Conservation (phyloP, 2,888 invertebrate species). For the Eurytoma californica region DNA sequence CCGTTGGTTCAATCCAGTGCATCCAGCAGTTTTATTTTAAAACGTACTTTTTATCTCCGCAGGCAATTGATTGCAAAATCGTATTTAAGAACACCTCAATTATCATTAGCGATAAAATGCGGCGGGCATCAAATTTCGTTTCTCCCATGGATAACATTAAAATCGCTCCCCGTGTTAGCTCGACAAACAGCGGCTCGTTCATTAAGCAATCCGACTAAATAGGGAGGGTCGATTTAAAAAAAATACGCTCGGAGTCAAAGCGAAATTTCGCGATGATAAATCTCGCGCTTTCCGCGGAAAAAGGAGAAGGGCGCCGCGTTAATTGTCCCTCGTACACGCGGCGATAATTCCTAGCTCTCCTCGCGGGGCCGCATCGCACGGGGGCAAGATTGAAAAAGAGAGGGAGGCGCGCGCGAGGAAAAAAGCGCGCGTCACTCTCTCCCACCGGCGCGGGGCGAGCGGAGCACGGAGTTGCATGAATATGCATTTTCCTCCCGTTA, state of each 20-base stretch:
- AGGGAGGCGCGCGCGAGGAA: conserved; percentile 44
- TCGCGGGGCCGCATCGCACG: conserved; percentile 18
- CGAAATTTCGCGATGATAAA: neutral
- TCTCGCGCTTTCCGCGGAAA: neutral
- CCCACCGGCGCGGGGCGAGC: conserved; percentile 50
- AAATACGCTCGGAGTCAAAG: neutral
- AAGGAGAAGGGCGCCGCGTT: neutral
- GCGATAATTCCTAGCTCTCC: conserved; percentile 30
- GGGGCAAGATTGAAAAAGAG: conserved; percentile 56
- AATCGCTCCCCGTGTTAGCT: conserved; percentile 57
- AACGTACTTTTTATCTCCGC: too few species aligned
- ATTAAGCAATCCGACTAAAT: conserved; percentile 14
- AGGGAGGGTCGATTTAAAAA: neutral
- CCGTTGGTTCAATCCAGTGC: too few species aligned
- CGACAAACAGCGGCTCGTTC: neutral
- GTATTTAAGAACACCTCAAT: too few species aligned
- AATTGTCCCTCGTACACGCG: conserved; percentile 28
- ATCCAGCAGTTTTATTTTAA: too few species aligned
- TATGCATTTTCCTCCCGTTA: conserved; percentile 73
- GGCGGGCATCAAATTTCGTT: too few species aligned
- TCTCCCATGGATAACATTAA: too few species aligned
- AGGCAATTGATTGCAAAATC: too few species aligned
- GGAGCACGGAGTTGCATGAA: conserved; percentile 69
- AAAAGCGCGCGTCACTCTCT: conserved; percentile 64
- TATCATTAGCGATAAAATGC: too few species aligned